Evolutionary conservation across 2,113 vertebrate genomes (phyloP).

Genomic region (Pelvicachromis taeniatus): DNA sequence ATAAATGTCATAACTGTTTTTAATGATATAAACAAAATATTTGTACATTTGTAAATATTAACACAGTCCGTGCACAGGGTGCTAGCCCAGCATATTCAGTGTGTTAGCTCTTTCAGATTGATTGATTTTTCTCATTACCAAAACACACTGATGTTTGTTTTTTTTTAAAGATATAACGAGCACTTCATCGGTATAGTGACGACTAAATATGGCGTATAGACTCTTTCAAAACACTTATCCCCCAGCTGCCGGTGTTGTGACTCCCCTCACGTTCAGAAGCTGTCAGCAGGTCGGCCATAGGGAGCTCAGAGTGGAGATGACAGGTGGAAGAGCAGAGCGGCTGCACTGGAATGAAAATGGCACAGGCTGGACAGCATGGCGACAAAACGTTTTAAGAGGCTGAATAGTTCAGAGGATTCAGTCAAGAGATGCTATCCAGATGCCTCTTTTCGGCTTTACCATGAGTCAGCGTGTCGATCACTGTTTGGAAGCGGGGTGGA

Average conservation of each 20-base stretch:
- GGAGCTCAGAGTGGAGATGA: conserved; percentile 56
- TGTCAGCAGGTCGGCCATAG: conserved; percentile 58
- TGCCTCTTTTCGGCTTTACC: conserved; percentile 18
- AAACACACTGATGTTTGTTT: neutral
- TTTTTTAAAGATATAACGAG: neutral
- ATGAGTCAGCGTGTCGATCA: conserved; percentile 46
- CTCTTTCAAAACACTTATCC: neutral
- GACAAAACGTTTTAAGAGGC: conserved; percentile 66
- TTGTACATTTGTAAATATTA: neutral
- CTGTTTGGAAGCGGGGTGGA: neutral
- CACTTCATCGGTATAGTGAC: conserved; percentile 1
- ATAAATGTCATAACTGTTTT: too few relatives aligned
- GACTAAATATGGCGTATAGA: neutral
- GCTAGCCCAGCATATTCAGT: neutral
- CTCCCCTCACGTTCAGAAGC: conserved; percentile 52
- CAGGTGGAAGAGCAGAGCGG: conserved; percentile 66
- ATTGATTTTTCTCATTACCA: neutral
- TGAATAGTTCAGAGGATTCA: conserved; percentile 38
- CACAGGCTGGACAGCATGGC: conserved; percentile 54
- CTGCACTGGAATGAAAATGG: conserved; percentile 69
- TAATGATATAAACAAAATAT: neutral
- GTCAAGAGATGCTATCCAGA: conserved; percentile 63
- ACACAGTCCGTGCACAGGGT: neutral
- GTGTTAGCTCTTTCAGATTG: neutral
- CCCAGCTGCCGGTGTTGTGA: conserved; percentile 24